Conservation (phyloP, 2,113 vertebrate species). For the Gadus chalcogrammus region DNA sequence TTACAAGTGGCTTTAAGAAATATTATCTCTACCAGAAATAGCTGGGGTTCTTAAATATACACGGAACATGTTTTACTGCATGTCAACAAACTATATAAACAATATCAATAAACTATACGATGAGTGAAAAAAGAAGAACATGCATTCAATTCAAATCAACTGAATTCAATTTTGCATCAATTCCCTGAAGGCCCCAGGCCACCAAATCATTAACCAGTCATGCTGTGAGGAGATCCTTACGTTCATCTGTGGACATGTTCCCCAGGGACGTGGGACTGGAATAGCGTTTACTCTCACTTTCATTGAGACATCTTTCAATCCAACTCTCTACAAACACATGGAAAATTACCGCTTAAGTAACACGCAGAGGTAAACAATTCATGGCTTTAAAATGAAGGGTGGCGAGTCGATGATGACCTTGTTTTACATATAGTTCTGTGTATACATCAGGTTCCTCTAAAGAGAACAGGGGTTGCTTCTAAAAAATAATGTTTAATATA, state of each 20-base stretch:
- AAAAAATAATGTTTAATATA: conserved; percentile 4
- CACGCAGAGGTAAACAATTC: background rate
- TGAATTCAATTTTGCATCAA: too few relatives aligned
- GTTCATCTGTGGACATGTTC: conserved; percentile 97
- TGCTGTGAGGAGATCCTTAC: conserved; percentile 73
- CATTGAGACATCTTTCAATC: conserved; percentile 99
- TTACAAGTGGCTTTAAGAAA: too few relatives aligned
- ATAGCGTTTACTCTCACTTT: conserved; percentile 96
- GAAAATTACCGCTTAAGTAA: conserved; percentile 3
- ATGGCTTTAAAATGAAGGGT: background rate
- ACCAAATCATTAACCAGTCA: too few relatives aligned
- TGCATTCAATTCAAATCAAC: too few relatives aligned
- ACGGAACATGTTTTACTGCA: too few relatives aligned
- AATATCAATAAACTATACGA: too few relatives aligned
- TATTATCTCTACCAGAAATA: too few relatives aligned
- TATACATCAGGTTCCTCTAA: background rate
- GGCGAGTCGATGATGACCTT: background rate
- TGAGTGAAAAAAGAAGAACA: too few relatives aligned
- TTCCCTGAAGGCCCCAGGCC: too few relatives aligned
- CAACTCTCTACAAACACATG: conserved; percentile 87
- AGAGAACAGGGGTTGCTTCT: conserved; percentile 2
- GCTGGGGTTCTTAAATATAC: too few relatives aligned
- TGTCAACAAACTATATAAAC: too few relatives aligned
- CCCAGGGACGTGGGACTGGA: conserved; percentile 95
- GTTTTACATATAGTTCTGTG: background rate